Conservation (phyloP, 2,888 invertebrate species). For the Lissonota sp. region DNA sequence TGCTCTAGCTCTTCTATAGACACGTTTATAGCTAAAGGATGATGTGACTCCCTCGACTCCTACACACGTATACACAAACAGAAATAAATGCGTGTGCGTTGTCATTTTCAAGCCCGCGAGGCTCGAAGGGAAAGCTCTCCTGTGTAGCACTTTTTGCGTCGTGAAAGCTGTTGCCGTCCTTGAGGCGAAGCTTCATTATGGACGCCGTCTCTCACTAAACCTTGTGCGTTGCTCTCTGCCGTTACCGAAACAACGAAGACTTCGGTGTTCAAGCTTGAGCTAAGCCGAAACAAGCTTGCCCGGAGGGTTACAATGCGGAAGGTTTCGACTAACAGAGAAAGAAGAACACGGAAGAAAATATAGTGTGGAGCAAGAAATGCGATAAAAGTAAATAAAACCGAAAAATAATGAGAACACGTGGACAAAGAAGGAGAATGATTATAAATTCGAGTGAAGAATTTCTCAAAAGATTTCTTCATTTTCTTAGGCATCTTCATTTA, state of each 20-base stretch:
- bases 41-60: background rate
- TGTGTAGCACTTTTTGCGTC: slow-evolving; percentile 30
- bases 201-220: slow-evolving; percentile 43
- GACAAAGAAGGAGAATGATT: background rate
- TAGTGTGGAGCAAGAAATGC: too few species aligned
- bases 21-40: slow-evolving; percentile 5
- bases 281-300: slow-evolving; percentile 48
- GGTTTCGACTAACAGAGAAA: too few species aligned
- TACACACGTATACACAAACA: slow-evolving; percentile 1
- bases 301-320: slow-evolving; percentile 19
- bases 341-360: too few species aligned
- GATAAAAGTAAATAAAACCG: background rate
- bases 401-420: background rate
- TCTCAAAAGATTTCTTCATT: background rate
- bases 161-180: slow-evolving; percentile 31
- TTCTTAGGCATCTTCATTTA: background rate
- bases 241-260: background rate
- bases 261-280: slow-evolving; percentile 36
- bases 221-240: slow-evolving; percentile 4
- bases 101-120: slow-evolving; percentile 7
- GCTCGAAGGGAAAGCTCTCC: slow-evolving; percentile 23
- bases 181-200: slow-evolving; percentile 55
- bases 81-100: background rate
- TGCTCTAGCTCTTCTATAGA: slow-evolving; percentile 23
- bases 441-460: background rate